A percentile compares a stretch with the other conserved stretches of the same genome.
phyloP scores from a whole-genome alignment of 2,113 vertebrate genomes.

The Urocitellus parryii region DNA sequence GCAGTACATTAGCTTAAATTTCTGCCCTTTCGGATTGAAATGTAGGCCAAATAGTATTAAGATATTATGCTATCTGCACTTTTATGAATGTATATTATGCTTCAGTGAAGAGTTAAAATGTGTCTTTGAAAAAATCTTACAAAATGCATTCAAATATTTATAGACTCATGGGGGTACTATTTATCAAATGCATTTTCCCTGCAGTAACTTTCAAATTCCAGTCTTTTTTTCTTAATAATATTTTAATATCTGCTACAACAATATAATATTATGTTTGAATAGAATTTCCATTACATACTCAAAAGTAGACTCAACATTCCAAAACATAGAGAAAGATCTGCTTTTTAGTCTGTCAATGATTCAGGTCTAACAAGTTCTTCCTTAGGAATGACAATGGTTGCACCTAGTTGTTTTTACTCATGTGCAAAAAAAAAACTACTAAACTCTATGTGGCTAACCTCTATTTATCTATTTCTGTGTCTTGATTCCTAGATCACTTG shows the following conservation, averaged over 20 bases:
- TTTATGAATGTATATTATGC: background rate
- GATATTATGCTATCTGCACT: background rate
- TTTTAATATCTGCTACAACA: background rate
- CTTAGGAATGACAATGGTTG: background rate
- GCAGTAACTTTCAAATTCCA: background rate
- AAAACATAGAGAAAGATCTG: conserved; percentile 10
- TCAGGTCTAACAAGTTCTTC: background rate
- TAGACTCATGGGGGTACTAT: background rate
- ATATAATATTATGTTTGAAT: background rate
- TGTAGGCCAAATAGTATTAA: background rate
- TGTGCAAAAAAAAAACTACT: background rate
- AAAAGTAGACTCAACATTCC: background rate
- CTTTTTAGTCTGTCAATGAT: background rate
- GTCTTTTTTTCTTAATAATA: background rate
- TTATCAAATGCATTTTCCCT: background rate
- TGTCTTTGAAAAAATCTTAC: background rate
- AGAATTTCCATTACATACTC: background rate
- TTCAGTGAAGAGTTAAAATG: background rate
- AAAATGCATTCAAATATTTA: conserved; percentile 44
- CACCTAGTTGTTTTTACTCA: background rate
- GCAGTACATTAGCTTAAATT: background rate
- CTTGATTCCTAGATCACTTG: background rate
- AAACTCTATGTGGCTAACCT: background rate
- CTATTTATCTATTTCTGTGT: background rate
- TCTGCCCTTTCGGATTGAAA: background rate